Evolutionary conservation across 2,797 vertebrate genomes (phyloP), one percentile per base, ranked within the genome.

Genomic region (Takifugu ocellatus): DNA sequence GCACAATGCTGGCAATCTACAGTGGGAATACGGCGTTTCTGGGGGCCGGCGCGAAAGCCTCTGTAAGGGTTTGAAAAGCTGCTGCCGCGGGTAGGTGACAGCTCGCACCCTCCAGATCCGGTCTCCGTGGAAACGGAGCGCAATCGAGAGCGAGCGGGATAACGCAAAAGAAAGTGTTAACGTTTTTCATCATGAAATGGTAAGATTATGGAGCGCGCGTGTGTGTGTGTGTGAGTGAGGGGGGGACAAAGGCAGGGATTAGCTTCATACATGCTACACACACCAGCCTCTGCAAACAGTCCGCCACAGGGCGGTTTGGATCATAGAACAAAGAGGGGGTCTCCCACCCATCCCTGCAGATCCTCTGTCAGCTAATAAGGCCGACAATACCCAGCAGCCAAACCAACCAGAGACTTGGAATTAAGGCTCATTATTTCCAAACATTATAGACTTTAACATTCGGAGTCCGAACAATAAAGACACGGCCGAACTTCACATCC

Each of bases 171-270:
- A 77, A 81, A 82, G 64, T 70, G 82, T 79, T 68, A 82, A 79
- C 75, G 60, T 83, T 85, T 85, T 84, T 70, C 29, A 50, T 77
- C 54, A 74, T 71, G 73, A 74, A 72, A 69, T 67, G 72, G 74
- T 53, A 52, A 76, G 81, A 84, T 88, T 83, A 84, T 61, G 54
- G n/a, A n/a, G n/a, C n/a, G n/a, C n/a, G n/a, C n/a, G 21, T 21
- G 21, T 21, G 21, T 21, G 21, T 21, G 21, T 21, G 21, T 21
- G 21, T 21, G 56, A 54, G 59, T 33, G 59, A 11, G 65, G 61
- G 61, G 61, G 65, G 59, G 57, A 86, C 87, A 88, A 89, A 87
- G 79, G 74, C 69, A 67, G 68, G 87, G 90, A 90, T 91, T 90
- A 90, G 89, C 81, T 84, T 73, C 64, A 74, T 77, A 78, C 72